phyloP scores from a whole-genome alignment of 2,888 invertebrate genomes.

The Labia minor region DNA sequence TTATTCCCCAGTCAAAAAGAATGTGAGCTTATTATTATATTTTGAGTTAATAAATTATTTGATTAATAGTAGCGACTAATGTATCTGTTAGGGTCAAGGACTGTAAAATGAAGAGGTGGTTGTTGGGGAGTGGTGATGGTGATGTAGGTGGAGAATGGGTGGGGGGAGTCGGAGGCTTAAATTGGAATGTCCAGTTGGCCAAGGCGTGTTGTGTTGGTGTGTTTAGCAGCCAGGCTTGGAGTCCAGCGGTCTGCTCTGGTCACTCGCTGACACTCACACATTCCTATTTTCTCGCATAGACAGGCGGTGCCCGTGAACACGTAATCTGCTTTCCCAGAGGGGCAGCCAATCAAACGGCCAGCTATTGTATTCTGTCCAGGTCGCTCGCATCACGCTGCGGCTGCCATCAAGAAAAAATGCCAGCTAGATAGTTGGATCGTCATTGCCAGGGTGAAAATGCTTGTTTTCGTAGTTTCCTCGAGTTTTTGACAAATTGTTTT shows the following conservation, averaged over 20 bases:
- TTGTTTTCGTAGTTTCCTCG: background rate
- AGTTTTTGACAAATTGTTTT: background rate
- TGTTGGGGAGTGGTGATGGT: too few species aligned
- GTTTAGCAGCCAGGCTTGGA: background rate
- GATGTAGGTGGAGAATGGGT: too few species aligned
- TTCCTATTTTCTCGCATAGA: too few species aligned
- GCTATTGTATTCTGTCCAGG: background rate
- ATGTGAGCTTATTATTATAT: too few species aligned
- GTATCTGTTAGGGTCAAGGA: background rate
- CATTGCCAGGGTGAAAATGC: background rate
- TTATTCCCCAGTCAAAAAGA: too few species aligned
- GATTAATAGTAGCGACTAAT: background rate
- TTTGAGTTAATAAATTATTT: background rate
- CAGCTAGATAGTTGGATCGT: background rate
- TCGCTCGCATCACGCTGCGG: background rate
- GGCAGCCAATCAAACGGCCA: background rate
- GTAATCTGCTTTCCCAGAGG: background rate
- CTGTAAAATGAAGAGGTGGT: too few species aligned
- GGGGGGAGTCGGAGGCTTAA: too few species aligned
- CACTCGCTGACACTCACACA: too few species aligned
- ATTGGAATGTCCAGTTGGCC: background rate
- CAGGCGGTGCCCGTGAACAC: too few species aligned
- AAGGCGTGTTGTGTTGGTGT: background rate
- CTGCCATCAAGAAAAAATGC: background rate
- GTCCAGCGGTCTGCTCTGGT: background rate